Percentiles rank a stretch among this genome's conserved stretches.
These are phyloP conservation scores for Etheostoma cragini DNA, from an alignment of 2,113 vertebrate genomes.

Conservation along the genomic window DNA sequence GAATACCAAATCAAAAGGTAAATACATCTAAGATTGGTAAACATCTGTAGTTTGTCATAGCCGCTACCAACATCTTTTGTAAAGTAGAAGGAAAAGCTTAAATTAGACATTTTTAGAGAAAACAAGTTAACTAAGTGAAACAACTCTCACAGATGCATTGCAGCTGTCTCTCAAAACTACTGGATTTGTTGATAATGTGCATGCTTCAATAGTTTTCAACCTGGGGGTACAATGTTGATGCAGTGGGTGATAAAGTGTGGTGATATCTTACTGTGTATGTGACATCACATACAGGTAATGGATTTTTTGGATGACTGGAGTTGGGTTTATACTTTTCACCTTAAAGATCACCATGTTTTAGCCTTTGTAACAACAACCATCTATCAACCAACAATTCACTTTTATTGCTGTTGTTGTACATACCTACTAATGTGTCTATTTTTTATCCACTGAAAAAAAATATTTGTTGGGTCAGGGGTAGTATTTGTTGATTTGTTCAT, in stretches of 20 bases:
- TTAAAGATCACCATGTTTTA: background rate
- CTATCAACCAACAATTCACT: background rate
- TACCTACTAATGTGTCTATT: background rate
- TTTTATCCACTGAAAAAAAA: background rate
- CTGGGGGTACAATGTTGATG: background rate
- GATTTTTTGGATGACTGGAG: constrained; percentile 15
- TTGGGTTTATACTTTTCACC: background rate
- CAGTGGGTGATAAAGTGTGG: no score
- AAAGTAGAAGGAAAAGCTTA: background rate
- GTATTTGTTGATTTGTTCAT: background rate
- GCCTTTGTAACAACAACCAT: background rate
- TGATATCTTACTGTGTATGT: background rate
- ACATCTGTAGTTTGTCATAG: background rate
- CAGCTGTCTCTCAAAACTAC: background rate
- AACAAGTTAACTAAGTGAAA: background rate
- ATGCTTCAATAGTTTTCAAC: background rate
- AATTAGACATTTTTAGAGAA: constrained; percentile 6
- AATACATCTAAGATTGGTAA: background rate
- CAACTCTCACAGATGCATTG: background rate
- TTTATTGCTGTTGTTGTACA: background rate
- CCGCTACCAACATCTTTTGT: background rate
- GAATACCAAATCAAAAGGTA: background rate
- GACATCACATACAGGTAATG: background rate
- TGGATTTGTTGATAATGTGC: background rate
- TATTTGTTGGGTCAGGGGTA: background rate